Evolutionary conservation across 1,140 invertebrate species (phyloP).

Genomic region (Hylaeus anthracinus): DNA sequence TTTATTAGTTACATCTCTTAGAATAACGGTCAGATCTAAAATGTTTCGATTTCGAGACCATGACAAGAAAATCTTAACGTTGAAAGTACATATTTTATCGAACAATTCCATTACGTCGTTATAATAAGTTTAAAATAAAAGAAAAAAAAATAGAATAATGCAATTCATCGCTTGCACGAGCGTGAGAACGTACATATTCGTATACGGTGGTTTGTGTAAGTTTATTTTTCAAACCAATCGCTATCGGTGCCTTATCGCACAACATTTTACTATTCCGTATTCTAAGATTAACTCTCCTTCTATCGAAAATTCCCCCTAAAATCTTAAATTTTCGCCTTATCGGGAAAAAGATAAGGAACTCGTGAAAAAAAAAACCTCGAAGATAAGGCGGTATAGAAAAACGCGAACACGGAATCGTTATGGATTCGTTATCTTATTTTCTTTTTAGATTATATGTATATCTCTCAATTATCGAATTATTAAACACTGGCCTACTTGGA

Average conservation of each 20-base stretch:
- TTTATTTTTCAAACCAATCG: conserved; percentile 17
- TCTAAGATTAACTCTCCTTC: background rate
- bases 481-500: background rate
- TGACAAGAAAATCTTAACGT: background rate
- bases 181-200: background rate
- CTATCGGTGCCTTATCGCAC: conserved; percentile 7
- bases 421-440: background rate
- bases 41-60: too few relatives aligned
- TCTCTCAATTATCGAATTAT: background rate
- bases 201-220: background rate
- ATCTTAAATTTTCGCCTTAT: background rate
- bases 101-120: background rate
- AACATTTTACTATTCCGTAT: conserved; percentile 12
- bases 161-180: background rate
- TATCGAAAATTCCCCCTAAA: background rate
- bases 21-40: too few relatives aligned
- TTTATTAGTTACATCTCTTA: too few relatives aligned
- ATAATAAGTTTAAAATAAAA: background rate
- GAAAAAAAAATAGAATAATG: background rate
- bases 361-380: too few relatives aligned
- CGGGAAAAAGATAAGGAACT: conserved; percentile 8
- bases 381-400: conserved; percentile 2
- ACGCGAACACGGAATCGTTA: background rate
- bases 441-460: background rate
- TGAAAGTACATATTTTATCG: background rate